Conservation (phyloP, 2,797 vertebrate genomes). For the Dromococcyx pavoninus region DNA sequence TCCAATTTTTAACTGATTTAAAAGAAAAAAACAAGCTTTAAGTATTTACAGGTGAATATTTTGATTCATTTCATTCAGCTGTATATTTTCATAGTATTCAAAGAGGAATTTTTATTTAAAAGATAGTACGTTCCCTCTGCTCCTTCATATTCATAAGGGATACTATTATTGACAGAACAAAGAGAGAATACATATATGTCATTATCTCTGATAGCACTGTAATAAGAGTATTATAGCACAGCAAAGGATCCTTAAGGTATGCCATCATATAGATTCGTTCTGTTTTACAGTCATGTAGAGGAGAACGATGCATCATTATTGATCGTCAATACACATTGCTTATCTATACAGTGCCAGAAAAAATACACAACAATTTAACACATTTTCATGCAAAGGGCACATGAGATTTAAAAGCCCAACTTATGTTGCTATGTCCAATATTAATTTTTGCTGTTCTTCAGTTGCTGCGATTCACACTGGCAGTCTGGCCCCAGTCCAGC, state of each 20-base stretch:
- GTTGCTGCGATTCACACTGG: background rate
- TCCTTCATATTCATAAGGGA: background rate
- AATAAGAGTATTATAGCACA: background rate
- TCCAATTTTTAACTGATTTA: slow-evolving; percentile 12
- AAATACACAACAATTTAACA: background rate
- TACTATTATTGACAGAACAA: slow-evolving; percentile 15
- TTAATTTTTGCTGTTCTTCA: background rate
- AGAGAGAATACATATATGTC: background rate
- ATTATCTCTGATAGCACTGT: background rate
- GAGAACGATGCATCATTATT: background rate
- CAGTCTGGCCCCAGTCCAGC: background rate
- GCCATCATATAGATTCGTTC: background rate
- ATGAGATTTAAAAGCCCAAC: background rate
- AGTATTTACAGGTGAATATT: slow-evolving; percentile 3
- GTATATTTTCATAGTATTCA: background rate
- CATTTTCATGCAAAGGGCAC: background rate
- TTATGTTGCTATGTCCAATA: background rate
- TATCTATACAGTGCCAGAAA: background rate
- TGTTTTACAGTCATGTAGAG: background rate
- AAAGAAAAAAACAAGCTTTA: slow-evolving; percentile 17
- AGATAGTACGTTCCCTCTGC: background rate
- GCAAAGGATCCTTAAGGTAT: background rate
- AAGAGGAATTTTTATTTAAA: slow-evolving; percentile 4
- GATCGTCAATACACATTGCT: background rate
- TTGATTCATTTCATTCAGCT: slow-evolving; percentile 25